Conservation (phyloP, 2,888 invertebrate genomes). For the Tenthredo scrophulariae region DNA sequence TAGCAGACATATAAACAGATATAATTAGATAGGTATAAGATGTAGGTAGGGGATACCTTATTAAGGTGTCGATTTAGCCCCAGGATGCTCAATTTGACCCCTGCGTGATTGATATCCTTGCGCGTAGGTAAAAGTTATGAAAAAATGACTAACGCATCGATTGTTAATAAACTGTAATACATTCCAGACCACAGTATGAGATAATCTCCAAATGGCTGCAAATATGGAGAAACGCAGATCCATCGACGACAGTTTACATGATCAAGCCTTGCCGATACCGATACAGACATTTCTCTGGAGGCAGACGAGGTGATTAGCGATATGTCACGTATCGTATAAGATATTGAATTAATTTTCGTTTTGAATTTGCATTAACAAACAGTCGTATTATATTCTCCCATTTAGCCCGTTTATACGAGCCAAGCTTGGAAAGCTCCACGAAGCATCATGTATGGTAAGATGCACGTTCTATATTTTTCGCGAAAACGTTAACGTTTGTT, state of each 20-base stretch:
- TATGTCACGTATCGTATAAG: not conserved
- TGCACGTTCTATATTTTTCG: conserved; percentile 53
- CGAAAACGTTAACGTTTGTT: conserved; percentile 42
- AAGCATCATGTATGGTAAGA: conserved; percentile 97
- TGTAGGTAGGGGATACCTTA: too few species aligned
- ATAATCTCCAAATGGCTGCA: conserved; percentile 31
- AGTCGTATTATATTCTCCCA: conserved; percentile 62
- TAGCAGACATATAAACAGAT: too few species aligned
- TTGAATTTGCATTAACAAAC: conserved; percentile 23
- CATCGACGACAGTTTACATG: conserved; percentile 84
- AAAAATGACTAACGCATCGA: not conserved
- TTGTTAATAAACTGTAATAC: conserved; percentile 9
- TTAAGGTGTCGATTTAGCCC: too few species aligned
- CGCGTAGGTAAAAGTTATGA: not conserved
- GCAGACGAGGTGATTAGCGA: conserved; percentile 86
- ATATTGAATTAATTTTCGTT: not conserved
- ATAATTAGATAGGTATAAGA: too few species aligned
- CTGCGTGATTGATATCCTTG: not conserved
- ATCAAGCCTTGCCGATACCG: conserved; percentile 93
- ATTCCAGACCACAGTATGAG: conserved; percentile 44
- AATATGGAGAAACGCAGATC: conserved; percentile 73
- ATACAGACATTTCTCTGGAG: conserved; percentile 99
- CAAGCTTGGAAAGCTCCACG: conserved; percentile 96
- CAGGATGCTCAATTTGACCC: too few species aligned
- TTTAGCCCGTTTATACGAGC: conserved; percentile 96